phyloP scores from a whole-genome alignment of 2,888 invertebrate genomes.

The Lasioglossum malachurum region DNA sequence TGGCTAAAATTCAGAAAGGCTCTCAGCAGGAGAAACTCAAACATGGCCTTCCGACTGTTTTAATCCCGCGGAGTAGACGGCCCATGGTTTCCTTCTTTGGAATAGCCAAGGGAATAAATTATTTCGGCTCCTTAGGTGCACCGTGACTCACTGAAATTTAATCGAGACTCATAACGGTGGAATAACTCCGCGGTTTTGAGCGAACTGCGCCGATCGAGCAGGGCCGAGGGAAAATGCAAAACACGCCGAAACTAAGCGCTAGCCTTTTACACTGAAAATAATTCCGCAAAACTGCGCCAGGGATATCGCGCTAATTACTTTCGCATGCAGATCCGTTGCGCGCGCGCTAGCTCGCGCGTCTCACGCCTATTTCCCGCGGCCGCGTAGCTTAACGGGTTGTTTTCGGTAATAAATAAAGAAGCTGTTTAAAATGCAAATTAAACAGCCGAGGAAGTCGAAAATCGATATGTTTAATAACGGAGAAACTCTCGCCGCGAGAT shows the following conservation, averaged over 20 bases:
- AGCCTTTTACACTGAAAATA: slow-evolving; percentile 14
- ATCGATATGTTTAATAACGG: slow-evolving; percentile 53
- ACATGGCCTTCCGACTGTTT: neutral
- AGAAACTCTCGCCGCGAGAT: neutral
- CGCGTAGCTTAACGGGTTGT: slow-evolving; percentile 29
- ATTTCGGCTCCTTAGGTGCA: neutral
- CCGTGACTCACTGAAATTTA: neutral
- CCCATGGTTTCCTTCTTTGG: neutral
- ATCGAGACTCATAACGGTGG: neutral
- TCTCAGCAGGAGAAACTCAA: neutral
- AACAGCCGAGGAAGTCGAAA: slow-evolving; percentile 41
- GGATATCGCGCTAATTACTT: slow-evolving; percentile 44
- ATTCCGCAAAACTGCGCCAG: slow-evolving; percentile 20
- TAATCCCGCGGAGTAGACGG: slow-evolving; percentile 4
- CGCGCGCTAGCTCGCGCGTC: neutral
- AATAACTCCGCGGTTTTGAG: neutral
- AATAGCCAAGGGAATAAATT: neutral
- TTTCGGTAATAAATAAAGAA: slow-evolving; percentile 52
- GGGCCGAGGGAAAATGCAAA: neutral
- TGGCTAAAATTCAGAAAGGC: neutral
- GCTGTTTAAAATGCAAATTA: slow-evolving; percentile 58
- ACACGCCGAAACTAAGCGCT: neutral
- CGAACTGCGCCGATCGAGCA: neutral
- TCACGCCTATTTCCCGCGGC: slow-evolving; percentile 18
- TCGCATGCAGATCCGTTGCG: slow-evolving; percentile 29